Evolutionary conservation across 2,113 vertebrate species (phyloP), one percentile per base, ranked within the genome.

Genomic region (Tenrec ecaudatus): DNA sequence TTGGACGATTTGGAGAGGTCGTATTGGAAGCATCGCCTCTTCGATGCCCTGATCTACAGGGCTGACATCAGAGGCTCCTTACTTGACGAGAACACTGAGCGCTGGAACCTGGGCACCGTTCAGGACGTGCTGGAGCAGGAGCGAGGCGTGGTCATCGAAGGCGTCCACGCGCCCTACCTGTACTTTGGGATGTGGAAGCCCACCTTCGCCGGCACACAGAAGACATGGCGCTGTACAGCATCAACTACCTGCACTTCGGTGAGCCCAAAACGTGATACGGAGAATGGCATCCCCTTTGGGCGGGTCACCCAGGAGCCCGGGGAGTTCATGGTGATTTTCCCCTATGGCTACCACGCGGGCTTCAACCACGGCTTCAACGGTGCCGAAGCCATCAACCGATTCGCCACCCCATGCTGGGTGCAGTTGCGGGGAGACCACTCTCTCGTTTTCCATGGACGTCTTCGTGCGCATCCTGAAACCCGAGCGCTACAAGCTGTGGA

Each of bases 321-420:
- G 0, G 96, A 97, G 91, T 97, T 97, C 91, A 91, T 97, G 86
- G 96, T 97, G n/a, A 96, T 96, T 0, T 97, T 97, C 33, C 96
- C 96, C 38, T 95, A 90, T 0, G 96, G 95, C 90, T 97, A 97
- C 76, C 96, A 95, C 16, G 68, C 94, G 0, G 96, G 96, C 84
- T 97, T 95, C 94, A 96, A 97, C 62, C 96, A 97, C 0, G 96
- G 96, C 81, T 96, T 97, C 86, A 96, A 96, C 92, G 96, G 95
- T 0, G 96, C 96, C 0, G 94, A 96, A 20, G 95, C 95, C 93
- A 96, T 96, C 96, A 96, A 97, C 0, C n/a, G n/a, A n/a, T 96
- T 96, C 1, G 96, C 96, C 86, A 95, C 96, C 22, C 86, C 77
- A 5, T 71, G 96, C 0, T 96, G 96, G 96, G 15, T 97, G 96